Base-by-base conservation (phyloP, 1,140 invertebrate genomes). In the Gerris buenoi region DNA sequence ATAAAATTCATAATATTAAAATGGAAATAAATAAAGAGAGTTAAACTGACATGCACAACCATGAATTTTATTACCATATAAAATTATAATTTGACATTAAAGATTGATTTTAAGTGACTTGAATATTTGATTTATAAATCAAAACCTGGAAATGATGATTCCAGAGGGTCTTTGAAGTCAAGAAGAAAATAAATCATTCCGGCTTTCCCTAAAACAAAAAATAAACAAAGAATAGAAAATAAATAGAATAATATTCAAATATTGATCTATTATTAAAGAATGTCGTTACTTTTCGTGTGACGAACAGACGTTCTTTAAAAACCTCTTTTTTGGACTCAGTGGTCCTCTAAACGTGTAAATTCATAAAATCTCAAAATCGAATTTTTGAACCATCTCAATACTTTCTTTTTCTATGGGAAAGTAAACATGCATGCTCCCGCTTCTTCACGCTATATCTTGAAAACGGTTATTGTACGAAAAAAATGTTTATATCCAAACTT, bases 121-220 rank as follows among this genome's bases (percentile, higher is more conserved):
- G n/a, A n/a, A n/a, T n/a, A n/a, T n/a, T n/a, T n/a, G n/a, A 46
- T 46, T 46, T 46, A 46, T 46, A 46, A 10, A 46, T 46, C 46
- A 57, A 25, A 70, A 22, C 65, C 73, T 27, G 89, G 89, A 76
- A 91, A 90, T 76, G 83, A 84, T 1, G 88, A 83, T 3, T 79
- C 74, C 33, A 72, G 60, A 15, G 86, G 83, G 64, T 83, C 74
- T 63, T 82, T 75, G 3, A 90, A 72, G 73, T 90, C 88, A 28
- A 82, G 73, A 5, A 88, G 76, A 66, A 89, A 84, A 73, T 88
- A 90, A 72, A 89, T 81, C 2, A 86, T 82, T 23, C 87, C 87
- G 33, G 84, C 78, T 23, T 86, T 74, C 23, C 81, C 79, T 81
- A 66, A 67, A 77, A 79, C 29, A 69, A 18, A 63, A 56, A 64